Evolutionary conservation across 2,113 vertebrate species (phyloP).

Genomic region (Mastomys coucha): DNA sequence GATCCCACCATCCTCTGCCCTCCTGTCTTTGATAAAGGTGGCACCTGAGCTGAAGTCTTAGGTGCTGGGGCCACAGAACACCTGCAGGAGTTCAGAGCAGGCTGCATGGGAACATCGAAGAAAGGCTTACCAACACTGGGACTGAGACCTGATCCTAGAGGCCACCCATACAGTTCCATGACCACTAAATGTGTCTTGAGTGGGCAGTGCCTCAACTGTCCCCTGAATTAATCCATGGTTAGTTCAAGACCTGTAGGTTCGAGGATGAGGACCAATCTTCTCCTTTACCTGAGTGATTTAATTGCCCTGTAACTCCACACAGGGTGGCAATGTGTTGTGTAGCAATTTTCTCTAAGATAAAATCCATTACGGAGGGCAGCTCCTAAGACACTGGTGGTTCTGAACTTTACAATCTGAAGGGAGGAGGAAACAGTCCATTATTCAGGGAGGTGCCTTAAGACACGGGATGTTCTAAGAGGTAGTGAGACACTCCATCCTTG

Average conservation of each 20-base stretch:
- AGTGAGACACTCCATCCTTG: too few relatives aligned
- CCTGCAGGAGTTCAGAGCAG: conserved; percentile 90
- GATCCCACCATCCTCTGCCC: not conserved
- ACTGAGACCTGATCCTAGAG: conserved; percentile 85
- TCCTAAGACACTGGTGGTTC: not conserved
- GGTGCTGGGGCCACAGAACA: conserved; percentile 76
- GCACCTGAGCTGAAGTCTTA: conserved; percentile 88
- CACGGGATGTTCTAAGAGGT: not conserved
- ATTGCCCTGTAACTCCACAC: not conserved
- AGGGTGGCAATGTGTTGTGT: not conserved
- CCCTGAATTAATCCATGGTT: conserved; percentile 85
- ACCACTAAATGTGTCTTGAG: conserved; percentile 90
- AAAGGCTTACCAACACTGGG: conserved; percentile 86
- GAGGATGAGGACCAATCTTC: not conserved
- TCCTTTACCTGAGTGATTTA: not conserved
- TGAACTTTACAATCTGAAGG: not conserved
- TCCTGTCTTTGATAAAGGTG: conserved; percentile 86
- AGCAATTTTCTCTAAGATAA: not conserved
- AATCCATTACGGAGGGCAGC: not conserved
- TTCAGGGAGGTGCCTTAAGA: not conserved
- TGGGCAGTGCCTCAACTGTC: conserved; percentile 92
- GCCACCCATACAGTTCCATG: conserved; percentile 91
- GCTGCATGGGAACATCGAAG: conserved; percentile 91
- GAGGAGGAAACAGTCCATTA: not conserved
- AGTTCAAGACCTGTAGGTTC: not conserved